These are phyloP conservation scores for Varecia variegata DNA, from an alignment of 2,797 vertebrate genomes.

Conservation along the genomic window DNA sequence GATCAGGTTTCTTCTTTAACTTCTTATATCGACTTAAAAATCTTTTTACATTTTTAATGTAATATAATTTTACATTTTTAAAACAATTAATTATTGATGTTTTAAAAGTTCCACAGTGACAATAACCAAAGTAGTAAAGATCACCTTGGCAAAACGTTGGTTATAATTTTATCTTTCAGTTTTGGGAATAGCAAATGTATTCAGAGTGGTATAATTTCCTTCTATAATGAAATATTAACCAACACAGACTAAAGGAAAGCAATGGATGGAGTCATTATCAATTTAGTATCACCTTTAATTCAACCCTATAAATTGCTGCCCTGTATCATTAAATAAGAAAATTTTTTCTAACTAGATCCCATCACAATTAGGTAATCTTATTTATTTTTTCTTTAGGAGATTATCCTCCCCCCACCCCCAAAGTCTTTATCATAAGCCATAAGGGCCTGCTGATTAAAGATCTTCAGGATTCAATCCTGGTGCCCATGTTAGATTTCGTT, in stretches of 20 bases:
- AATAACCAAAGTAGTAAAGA: not conserved
- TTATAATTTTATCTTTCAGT: conserved; percentile 33
- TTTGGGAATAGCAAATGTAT: not conserved
- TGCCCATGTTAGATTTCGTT: not conserved
- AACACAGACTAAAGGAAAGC: not conserved
- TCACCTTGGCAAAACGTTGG: not conserved
- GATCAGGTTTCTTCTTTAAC: not conserved
- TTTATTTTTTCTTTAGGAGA: not conserved
- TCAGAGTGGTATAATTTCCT: not conserved
- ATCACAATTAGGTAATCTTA: not conserved
- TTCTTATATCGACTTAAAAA: not conserved
- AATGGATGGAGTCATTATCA: not conserved
- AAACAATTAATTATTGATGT: not conserved
- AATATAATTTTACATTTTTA: conserved; percentile 7
- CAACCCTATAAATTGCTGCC: not conserved
- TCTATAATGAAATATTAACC: not conserved
- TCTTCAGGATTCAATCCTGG: not conserved
- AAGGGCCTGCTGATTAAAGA: not conserved
- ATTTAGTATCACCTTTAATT: not conserved
- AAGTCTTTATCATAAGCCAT: not conserved
- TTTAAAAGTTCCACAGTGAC: not conserved
- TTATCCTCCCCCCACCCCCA: not conserved
- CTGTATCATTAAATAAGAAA: not conserved
- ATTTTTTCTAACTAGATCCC: not conserved
- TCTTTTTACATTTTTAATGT: conserved; percentile 11